These are phyloP conservation scores for Gryllus bimaculatus DNA, from an alignment of 1,140 invertebrate genomes.

Conservation along the genomic window DNA sequence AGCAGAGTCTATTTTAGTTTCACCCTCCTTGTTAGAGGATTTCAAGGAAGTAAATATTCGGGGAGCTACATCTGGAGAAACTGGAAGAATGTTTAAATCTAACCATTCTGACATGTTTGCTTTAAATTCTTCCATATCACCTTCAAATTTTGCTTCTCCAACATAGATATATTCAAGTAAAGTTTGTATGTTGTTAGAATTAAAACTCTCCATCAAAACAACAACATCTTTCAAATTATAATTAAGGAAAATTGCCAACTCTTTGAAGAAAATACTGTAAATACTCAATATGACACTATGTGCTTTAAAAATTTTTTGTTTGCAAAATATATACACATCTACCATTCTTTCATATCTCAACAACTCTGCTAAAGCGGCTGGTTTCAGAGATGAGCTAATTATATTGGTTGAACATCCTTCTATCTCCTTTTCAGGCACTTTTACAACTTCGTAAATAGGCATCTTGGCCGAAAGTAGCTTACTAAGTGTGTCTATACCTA, in stretches of 20 bases:
- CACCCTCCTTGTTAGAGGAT: too few relatives aligned
- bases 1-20: too few relatives aligned
- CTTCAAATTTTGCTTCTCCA: constrained; percentile 17
- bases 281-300: constrained; percentile 15
- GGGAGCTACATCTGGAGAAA: not conserved
- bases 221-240: constrained; percentile 11
- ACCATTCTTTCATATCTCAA: not conserved
- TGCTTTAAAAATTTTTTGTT: constrained; percentile 7
- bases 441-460: not conserved
- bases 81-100: constrained; percentile 20
- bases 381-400: too few relatives aligned
- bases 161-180: constrained; percentile 19
- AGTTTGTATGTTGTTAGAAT: not conserved
- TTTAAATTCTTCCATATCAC: constrained; percentile 12
- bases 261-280: constrained; percentile 19
- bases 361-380: not conserved
- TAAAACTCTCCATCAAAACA: constrained; percentile 10
- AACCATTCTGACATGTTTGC: constrained; percentile 17
- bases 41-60: too few relatives aligned
- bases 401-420: too few relatives aligned
- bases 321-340: too few relatives aligned
- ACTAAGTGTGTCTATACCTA: constrained; percentile 14
- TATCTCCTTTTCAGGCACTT: too few relatives aligned
- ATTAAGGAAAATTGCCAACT: constrained; percentile 9
- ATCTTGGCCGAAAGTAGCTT: not conserved